phyloP scores from a whole-genome alignment of 2,113 vertebrate genomes.

The Telmatochromis sp. region DNA sequence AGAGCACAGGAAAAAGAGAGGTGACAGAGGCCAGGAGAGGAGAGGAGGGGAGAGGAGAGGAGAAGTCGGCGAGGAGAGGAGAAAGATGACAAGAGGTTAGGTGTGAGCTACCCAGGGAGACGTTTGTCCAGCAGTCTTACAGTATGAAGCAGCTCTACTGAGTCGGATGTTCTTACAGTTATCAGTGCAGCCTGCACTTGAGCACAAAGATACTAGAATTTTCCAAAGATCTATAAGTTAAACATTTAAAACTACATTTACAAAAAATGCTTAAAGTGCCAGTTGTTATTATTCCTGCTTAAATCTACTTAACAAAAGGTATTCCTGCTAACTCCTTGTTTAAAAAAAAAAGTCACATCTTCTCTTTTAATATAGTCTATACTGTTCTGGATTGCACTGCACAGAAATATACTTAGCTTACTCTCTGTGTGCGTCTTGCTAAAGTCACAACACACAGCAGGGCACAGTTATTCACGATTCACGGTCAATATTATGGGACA shows the following conservation, averaged over 20 bases:
- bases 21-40: constrained; percentile 33
- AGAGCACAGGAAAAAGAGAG: constrained; percentile 21
- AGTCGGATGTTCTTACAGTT: constrained; percentile 8
- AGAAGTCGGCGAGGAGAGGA: background rate
- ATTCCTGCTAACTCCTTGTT: background rate
- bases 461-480: background rate
- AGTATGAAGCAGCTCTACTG: constrained; percentile 9
- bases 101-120: constrained; percentile 55
- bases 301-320: background rate
- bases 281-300: background rate
- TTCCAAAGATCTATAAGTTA: background rate
- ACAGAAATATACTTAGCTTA: background rate
- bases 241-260: background rate
- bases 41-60: background rate
- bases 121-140: constrained; percentile 50
- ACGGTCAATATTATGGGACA: background rate
- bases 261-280: background rate
- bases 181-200: background rate
- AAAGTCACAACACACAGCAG: background rate
- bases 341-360: background rate
- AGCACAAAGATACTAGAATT: background rate
- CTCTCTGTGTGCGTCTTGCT: background rate
- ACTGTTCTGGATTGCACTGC: background rate
- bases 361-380: background rate
- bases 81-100: constrained; percentile 55